Base-by-base conservation (phyloP, 2,113 vertebrate genomes). In the Mirza zaza region DNA sequence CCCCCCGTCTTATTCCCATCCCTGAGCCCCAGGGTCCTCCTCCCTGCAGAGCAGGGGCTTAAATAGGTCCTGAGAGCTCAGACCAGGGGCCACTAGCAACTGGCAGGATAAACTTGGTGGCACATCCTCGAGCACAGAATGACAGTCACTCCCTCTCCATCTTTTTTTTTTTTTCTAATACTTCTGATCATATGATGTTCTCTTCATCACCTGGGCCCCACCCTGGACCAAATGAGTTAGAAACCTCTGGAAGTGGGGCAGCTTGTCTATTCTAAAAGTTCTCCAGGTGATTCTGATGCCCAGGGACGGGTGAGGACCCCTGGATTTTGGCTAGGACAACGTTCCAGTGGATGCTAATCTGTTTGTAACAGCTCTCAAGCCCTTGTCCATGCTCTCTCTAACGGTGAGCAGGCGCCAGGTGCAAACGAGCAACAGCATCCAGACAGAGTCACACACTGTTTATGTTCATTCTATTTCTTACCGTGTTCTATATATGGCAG, bases 281-380 rank as follows among this genome's bases (percentile, higher is more conserved):
- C 59, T 32, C 20, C 4, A 3, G 39, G 25, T 45, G 73, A 57
- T 25, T 32, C 20, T 50, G 14, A 48, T 68, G 70, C 32, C 0
- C 2, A 0, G n/a, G 68, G 42, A 12, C 3, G 4, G 52, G 13
- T 48, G 89, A 20, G 25, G 61, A 32, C 5, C 5, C 0, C 6
- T 3, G 71, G 34, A 3, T 14, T 50, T 29, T 42, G 77, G 48
- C 36, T n/a, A 3, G 42, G 25, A 29, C 23, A 8, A 3, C 1
- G 2, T 34, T 27, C 67, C 27, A 4, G 6, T 17, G 50, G 65
- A 59, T 5, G 25, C 76, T 21, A 20, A 29, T 29, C 34, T n/a
- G 23, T 20, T 18, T 52, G 45, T 10, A 42, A 15, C 18, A 48
- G 65, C 83, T 61, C 48, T 6, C 23, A 18, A 27, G 2, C 36